Percentiles rank a stretch among this genome's conserved stretches.
Evolutionary conservation across 2,888 invertebrate species (phyloP).

Genomic region (Chrysotoxum bicinctum): DNA sequence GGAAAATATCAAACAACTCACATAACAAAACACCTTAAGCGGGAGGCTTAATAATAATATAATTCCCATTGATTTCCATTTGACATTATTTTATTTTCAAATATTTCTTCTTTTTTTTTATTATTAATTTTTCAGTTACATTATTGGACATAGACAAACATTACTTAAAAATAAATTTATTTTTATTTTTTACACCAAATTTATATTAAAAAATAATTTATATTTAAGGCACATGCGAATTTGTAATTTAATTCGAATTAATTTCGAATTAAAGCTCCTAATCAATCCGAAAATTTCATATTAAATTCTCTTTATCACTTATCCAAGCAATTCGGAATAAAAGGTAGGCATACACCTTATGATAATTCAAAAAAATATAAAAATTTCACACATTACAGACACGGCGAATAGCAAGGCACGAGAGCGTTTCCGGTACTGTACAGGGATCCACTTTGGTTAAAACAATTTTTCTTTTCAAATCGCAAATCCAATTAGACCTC

Average conservation of each 20-base stretch:
- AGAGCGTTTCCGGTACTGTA: conserved; percentile 47
- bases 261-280: background rate
- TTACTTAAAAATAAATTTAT: background rate
- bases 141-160: background rate
- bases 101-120: conserved; percentile 17
- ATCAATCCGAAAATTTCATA: background rate
- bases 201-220: background rate
- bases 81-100: conserved; percentile 15
- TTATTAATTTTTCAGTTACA: background rate
- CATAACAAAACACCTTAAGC: conserved; percentile 11
- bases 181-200: background rate
- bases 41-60: conserved; percentile 35
- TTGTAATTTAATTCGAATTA: background rate
- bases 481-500: conserved; percentile 65
- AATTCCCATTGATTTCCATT: conserved; percentile 67
- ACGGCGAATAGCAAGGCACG: conserved; percentile 27
- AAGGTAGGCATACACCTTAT: background rate
- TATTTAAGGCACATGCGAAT: background rate
- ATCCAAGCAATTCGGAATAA: background rate
- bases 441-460: conserved; percentile 19
- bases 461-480: conserved; percentile 37
- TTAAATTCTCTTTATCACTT: background rate
- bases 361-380: background rate
- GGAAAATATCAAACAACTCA: background rate
- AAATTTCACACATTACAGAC: conserved; percentile 21